Percentiles rank a stretch among this genome's conserved stretches.
Evolutionary conservation across 2,113 vertebrate species (phyloP).

Genomic region (Semnornis frantzii): DNA sequence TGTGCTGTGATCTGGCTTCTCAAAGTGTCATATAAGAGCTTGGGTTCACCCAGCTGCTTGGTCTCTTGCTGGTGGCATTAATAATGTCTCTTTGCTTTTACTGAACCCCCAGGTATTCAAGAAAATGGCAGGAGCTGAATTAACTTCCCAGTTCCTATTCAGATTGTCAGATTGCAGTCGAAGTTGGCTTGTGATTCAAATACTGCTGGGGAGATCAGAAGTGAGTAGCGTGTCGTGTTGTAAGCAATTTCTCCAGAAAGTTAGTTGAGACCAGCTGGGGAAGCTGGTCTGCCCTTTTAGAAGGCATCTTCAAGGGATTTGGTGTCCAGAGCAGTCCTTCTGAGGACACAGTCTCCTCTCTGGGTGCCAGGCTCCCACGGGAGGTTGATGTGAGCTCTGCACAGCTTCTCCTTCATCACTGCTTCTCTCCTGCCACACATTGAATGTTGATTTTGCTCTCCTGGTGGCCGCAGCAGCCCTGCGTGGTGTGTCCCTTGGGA

Average conservation of each 20-base stretch:
- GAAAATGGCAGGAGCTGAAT: background rate
- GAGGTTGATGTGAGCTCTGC: background rate
- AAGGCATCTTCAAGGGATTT: background rate
- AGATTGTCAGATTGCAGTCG: background rate
- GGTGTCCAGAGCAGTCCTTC: background rate
- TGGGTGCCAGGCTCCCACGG: rapidly evolving
- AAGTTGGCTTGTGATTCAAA: background rate
- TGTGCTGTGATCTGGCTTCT: background rate
- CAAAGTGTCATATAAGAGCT: background rate
- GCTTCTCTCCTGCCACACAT: background rate
- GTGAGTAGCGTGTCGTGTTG: rapidly evolving
- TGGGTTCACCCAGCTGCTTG: background rate
- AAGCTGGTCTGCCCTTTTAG: background rate
- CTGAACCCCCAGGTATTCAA: background rate
- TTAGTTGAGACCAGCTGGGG: background rate
- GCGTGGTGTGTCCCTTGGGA: rapidly evolving
- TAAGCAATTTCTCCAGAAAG: background rate
- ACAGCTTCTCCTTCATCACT: rapidly evolving
- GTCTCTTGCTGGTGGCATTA: background rate
- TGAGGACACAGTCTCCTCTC: background rate
- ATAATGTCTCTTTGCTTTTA: background rate
- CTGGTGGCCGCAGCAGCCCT: background rate
- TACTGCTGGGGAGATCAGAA: background rate
- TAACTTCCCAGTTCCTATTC: background rate
- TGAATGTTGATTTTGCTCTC: background rate